These are phyloP conservation scores for Coremacera marginata DNA, from an alignment of 2,888 invertebrate species.

Conservation along the genomic window DNA sequence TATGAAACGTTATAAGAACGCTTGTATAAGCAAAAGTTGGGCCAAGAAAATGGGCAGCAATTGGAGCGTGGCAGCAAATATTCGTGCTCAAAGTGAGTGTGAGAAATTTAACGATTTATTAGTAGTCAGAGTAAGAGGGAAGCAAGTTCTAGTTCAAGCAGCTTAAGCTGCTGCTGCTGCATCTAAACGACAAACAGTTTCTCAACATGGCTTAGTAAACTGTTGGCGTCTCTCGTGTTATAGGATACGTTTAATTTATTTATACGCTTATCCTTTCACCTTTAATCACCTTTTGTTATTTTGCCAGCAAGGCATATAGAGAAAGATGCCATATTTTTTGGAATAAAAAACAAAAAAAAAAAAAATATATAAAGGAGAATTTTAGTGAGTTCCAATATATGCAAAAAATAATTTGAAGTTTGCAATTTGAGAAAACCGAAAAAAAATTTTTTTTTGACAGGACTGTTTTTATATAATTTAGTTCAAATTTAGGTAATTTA, in stretches of 20 bases:
- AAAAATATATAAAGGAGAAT: too few relatives aligned
- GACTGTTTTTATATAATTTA: too few relatives aligned
- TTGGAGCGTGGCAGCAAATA: background rate
- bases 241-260: constrained; percentile 43
- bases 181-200: background rate
- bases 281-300: constrained; percentile 42
- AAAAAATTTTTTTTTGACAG: too few relatives aligned
- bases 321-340: background rate
- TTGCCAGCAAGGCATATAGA: background rate
- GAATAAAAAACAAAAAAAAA: too few relatives aligned
- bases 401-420: too few relatives aligned
- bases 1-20: background rate
- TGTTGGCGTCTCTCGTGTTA: constrained; percentile 3
- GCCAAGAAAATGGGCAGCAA: background rate
- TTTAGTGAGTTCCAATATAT: too few relatives aligned
- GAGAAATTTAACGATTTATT: background rate
- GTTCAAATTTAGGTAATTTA: too few relatives aligned
- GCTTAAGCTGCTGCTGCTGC: background rate
- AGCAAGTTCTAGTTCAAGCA: background rate
- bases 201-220: background rate
- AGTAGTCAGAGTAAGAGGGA: background rate
- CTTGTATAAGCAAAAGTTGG: constrained; percentile 19
- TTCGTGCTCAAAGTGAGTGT: too few relatives aligned
- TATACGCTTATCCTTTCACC: constrained; percentile 46
- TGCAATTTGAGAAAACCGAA: too few relatives aligned